Evolutionary conservation across 2,888 invertebrate species (phyloP).

Genomic region (Eupithecia exiguata): DNA sequence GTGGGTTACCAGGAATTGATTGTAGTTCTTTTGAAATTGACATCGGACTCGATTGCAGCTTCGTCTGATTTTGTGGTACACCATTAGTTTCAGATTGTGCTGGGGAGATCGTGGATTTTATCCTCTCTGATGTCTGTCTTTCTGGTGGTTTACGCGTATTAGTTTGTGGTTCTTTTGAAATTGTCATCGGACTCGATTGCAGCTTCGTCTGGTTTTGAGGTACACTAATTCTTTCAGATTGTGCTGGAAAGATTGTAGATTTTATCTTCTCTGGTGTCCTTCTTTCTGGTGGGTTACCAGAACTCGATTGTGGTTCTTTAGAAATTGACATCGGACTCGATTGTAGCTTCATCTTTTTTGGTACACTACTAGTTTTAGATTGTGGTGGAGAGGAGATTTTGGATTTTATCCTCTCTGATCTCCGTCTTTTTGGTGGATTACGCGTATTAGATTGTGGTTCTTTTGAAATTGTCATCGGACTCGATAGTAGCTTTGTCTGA

Average conservation of each 20-base stretch:
- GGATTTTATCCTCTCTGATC: neutral
- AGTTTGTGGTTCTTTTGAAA: constrained; percentile 7
- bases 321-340: neutral
- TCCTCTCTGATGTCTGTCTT: too few relatives aligned
- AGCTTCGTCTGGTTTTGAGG: neutral
- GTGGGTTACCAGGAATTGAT: too few relatives aligned
- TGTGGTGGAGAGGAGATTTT: neutral
- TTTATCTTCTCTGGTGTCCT: neutral
- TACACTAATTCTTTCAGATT: neutral
- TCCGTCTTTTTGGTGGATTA: neutral
- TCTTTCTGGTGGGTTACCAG: neutral
- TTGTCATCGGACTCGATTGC: neutral
- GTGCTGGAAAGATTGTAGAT: neutral
- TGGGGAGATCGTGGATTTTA: too few relatives aligned
- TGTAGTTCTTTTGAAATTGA: too few relatives aligned
- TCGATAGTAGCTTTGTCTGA: neutral
- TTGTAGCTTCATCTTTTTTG: neutral
- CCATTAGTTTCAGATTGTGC: too few relatives aligned
- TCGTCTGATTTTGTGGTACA: too few relatives aligned
- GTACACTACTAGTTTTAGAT: neutral
- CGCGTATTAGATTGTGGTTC: neutral
- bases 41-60: too few relatives aligned
- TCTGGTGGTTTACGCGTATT: neutral
- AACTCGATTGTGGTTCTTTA: neutral
- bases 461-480: neutral